phyloP scores from a whole-genome alignment of 2,888 invertebrate genomes.

The Melikaiella ostensackeni region DNA sequence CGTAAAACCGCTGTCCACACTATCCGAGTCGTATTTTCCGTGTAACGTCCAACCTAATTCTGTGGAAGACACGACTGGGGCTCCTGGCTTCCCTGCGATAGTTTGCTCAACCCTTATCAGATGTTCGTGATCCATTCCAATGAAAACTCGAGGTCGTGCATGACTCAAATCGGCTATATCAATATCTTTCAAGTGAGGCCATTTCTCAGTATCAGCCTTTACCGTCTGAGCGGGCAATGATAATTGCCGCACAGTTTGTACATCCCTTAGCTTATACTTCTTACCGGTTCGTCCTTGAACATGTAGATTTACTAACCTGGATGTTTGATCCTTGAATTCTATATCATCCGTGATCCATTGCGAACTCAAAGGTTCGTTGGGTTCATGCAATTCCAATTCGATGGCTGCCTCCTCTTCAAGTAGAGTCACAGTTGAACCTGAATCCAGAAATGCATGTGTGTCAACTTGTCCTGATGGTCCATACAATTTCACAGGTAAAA shows the following conservation, averaged over 20 bases:
- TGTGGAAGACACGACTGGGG: background rate
- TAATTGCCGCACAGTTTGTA: background rate
- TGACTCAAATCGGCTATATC: constrained; percentile 1
- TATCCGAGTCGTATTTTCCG: background rate
- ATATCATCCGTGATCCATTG: background rate
- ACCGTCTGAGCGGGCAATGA: constrained; percentile 17
- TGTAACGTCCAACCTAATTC: constrained; percentile 36
- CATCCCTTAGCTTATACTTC: background rate
- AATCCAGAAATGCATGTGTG: background rate
- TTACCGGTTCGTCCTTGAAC: background rate
- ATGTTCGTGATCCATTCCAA: constrained; percentile 33
- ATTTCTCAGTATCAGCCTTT: background rate
- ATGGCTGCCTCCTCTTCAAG: background rate
- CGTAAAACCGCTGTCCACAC: background rate
- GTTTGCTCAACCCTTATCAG: background rate
- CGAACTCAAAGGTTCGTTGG: background rate
- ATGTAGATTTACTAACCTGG: background rate
- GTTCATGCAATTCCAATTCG: background rate
- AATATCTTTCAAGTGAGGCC: constrained; percentile 9
- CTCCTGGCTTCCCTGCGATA: background rate
- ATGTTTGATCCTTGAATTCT: background rate
- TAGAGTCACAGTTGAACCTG: background rate
- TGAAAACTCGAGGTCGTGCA: constrained; percentile 26
- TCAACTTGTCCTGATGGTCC: background rate
- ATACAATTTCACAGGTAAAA: background rate